Evolutionary conservation across 2,888 invertebrate genomes (phyloP), one percentile per base, ranked within the genome.

Genomic region (Heliothis peltigera): DNA sequence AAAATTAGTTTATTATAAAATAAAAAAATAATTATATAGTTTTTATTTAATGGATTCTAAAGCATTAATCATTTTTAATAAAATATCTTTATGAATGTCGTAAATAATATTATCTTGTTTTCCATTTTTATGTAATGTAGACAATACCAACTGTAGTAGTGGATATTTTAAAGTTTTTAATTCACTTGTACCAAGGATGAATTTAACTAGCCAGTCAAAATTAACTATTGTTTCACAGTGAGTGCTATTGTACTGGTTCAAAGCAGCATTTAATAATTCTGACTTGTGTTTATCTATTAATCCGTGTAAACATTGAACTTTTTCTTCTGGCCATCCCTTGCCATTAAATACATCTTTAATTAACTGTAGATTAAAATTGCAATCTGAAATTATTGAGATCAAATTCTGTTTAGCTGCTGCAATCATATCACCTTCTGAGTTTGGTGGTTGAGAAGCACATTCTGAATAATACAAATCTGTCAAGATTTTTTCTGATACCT

Each of bases 151-250:
- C 70, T 91, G 90, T 7, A 92, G 44, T 19, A 92, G 55, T 18
- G 92, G 87, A 79, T 91, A 91, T 66, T 81, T 85, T 28, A 89
- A 73, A 18, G 85, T 87, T 76, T 90, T 90, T 25, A 91, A 70
- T 69, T 90, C 88, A 81, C 92, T 92, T 46, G 89, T 91, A 8
- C 93, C 93, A 51, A 87, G 70, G 47, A 92, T 81, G 51, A 87
- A 70, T 80, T 92, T 93, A 6, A 92, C 65, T 53, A 75, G 48
- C 92, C 93, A 93, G 75, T 91, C 86, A 82, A 89, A 89, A 59
- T 85, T 79, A 18, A 69, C 72, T 15, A 91, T 44, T 48, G 82
- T 84, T 73, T 91, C 88, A 60, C 91, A 89, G 73, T 82, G 81
- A 19, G 17, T 66, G 80, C 89, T 88, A 53, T 87, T 90, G 42